Evolutionary conservation across 1,140 invertebrate genomes (phyloP).

Genomic region (Helicoverpa zea): DNA sequence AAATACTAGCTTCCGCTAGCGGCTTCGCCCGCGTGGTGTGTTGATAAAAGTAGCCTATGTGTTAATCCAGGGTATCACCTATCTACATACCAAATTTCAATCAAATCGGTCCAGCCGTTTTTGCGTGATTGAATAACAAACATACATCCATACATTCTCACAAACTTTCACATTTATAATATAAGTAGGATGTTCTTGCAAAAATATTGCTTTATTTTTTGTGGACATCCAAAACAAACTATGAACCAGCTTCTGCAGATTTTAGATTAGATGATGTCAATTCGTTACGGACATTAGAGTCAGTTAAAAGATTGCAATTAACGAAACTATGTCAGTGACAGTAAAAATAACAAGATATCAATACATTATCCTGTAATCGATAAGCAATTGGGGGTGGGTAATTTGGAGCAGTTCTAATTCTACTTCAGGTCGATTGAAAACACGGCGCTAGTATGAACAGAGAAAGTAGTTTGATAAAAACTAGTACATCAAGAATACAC

Average conservation of each 20-base stretch:
- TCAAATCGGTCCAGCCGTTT: no score
- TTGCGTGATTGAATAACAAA: no score
- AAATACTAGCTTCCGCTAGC: no score
- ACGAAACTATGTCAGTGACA: conserved; percentile 6
- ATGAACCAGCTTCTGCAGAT: no score
- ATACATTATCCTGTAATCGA: conserved; percentile 24
- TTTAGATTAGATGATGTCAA: background rate
- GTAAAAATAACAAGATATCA: conserved; percentile 2
- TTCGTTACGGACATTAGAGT: background rate
- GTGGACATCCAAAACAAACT: background rate
- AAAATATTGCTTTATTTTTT: background rate
- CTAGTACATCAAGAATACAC: background rate
- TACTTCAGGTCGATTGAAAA: conserved; percentile 23
- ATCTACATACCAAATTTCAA: no score
- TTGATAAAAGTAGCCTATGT: no score
- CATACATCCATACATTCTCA: no score
- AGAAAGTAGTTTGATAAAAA: background rate
- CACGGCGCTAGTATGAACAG: background rate
- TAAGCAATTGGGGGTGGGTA: conserved; percentile 6
- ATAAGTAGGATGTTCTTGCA: background rate
- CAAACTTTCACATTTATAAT: no score
- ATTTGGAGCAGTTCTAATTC: conserved; percentile 4
- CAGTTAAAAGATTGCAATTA: background rate
- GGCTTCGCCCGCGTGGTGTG: no score
- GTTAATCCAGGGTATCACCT: no score